Conservation (phyloP, 2,797 vertebrate species). For the Channallabes apus region DNA sequence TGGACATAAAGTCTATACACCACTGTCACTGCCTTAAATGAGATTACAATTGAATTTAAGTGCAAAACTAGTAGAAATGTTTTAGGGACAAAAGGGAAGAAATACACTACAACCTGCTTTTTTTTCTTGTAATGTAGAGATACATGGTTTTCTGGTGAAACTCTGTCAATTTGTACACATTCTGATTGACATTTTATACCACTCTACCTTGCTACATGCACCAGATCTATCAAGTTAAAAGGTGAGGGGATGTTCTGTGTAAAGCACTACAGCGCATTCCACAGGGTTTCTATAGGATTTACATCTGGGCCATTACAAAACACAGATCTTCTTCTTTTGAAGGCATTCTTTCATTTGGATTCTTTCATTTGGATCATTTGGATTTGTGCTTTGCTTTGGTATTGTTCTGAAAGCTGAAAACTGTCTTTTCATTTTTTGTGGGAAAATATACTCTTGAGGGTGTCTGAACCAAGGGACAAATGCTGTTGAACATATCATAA, state of each 20-base stretch:
- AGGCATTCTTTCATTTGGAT: background rate
- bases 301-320: background rate
- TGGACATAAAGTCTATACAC: background rate
- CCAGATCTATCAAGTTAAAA: background rate
- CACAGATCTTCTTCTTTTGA: background rate
- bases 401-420: background rate
- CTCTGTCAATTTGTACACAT: background rate
- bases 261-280: background rate
- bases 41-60: background rate
- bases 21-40: background rate
- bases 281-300: background rate
- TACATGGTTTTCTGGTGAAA: background rate
- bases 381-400: background rate
- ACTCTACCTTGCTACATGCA: background rate
- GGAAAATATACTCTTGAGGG: background rate
- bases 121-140: background rate
- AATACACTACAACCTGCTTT: background rate
- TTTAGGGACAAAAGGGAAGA: background rate
- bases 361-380: background rate
- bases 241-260: background rate
- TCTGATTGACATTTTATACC: background rate
- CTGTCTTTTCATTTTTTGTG: background rate
- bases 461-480: background rate
- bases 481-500: background rate
- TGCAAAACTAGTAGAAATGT: background rate